A percentile compares a stretch with the other conserved stretches of the same genome.
Conservation (phyloP, 2,113 vertebrate species). For the Diadophis punctatus region DNA sequence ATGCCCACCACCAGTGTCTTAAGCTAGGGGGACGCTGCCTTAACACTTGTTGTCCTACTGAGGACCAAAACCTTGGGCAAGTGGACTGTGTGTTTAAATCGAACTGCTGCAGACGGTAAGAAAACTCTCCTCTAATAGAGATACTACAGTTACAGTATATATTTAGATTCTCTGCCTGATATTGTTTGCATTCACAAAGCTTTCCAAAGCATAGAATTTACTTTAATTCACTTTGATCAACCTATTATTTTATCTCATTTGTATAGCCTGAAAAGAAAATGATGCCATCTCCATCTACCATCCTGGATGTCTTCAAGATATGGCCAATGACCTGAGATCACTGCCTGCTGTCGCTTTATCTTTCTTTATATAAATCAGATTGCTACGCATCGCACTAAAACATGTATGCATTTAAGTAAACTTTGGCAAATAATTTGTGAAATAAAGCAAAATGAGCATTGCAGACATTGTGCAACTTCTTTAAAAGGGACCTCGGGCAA, state of each 20-base stretch:
- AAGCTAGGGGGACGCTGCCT: too few species aligned
- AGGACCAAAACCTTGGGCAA: rapidly evolving
- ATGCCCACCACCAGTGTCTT: too few species aligned
- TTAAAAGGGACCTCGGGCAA: not conserved
- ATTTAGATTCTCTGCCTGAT: not conserved
- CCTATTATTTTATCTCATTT: too few species aligned
- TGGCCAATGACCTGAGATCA: not conserved
- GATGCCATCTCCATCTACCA: not conserved
- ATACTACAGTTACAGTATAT: not conserved
- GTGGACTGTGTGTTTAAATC: too few species aligned
- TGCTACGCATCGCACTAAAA: not conserved
- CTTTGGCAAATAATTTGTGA: not conserved
- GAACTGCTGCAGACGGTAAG: not conserved
- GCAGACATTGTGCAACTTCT: not conserved
- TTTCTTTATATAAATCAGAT: not conserved
- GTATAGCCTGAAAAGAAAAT: rapidly evolving
- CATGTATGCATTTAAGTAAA: not conserved
- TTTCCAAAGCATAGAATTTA: too few species aligned
- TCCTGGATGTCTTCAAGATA: not conserved
- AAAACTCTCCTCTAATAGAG: not conserved
- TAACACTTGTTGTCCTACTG: too few species aligned
- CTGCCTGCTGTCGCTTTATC: not conserved
- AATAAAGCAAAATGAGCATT: not conserved
- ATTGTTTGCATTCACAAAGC: too few species aligned
- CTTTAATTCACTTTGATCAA: too few species aligned